Evolutionary conservation across 53 echinoderm and acorn worm species (phyloP).

Genomic region (Arbacia lixula): DNA sequence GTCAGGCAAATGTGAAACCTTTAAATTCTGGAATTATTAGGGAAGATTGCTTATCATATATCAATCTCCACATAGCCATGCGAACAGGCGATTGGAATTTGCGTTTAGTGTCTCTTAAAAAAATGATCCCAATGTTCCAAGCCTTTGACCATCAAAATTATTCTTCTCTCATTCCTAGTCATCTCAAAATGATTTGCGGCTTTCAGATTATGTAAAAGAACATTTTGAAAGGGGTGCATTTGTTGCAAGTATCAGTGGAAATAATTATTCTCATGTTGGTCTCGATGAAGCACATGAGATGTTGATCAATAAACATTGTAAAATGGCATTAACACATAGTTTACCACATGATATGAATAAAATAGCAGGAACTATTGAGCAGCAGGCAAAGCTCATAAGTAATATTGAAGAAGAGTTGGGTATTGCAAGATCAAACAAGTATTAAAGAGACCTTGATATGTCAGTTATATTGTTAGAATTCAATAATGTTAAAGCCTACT

Average conservation of each 20-base stretch:
- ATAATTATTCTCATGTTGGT: slow-evolving; percentile 66
- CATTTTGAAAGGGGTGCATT: slow-evolving; percentile 73
- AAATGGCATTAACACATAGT: slow-evolving; percentile 55
- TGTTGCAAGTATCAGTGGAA: slow-evolving; percentile 62
- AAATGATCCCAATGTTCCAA: slow-evolving; percentile 66
- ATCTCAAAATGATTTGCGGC: slow-evolving; percentile 60
- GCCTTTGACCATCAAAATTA: slow-evolving; percentile 78
- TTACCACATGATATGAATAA: slow-evolving; percentile 58
- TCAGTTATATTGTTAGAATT: slow-evolving; percentile 64
- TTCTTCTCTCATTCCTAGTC: slow-evolving; percentile 57
- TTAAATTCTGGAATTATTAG: slow-evolving; percentile 71
- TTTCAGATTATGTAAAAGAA: slow-evolving; percentile 49
- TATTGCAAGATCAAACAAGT: not conserved
- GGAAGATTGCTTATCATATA: slow-evolving; percentile 60
- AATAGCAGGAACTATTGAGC: slow-evolving; percentile 42
- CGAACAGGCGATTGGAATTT: slow-evolving; percentile 66
- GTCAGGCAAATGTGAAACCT: slow-evolving; percentile 63
- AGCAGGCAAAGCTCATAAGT: slow-evolving; percentile 41
- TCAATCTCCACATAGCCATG: slow-evolving; percentile 63
- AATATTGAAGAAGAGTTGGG: slow-evolving; percentile 58
- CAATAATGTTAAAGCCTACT: slow-evolving; percentile 57
- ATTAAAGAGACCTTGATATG: slow-evolving; percentile 60
- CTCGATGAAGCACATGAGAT: slow-evolving; percentile 81
- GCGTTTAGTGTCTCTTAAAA: slow-evolving; percentile 59
- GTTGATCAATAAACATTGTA: slow-evolving; percentile 72